Evolutionary conservation across 2,797 vertebrate genomes (phyloP).

Genomic region (Champsocephalus gunnari): DNA sequence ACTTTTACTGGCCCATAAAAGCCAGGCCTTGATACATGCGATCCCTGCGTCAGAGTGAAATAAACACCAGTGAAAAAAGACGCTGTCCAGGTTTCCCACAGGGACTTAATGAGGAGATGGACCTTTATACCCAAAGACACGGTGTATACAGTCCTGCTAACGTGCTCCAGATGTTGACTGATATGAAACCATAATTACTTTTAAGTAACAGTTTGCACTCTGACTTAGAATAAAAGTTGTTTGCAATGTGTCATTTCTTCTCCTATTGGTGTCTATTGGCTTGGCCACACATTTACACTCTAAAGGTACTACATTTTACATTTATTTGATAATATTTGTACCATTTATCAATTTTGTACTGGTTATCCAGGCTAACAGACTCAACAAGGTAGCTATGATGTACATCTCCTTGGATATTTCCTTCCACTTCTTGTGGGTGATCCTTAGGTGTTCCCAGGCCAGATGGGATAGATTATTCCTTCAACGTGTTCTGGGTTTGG

Average conservation of each 20-base stretch:
- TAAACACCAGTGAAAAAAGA: slow-evolving; percentile 29
- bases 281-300: not conserved
- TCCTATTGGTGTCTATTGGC: not conserved
- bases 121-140: slow-evolving; percentile 36
- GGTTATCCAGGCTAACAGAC: not conserved
- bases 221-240: not conserved
- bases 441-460: no score
- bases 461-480: no score
- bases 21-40: slow-evolving; percentile 8
- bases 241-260: not conserved
- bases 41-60: slow-evolving; percentile 20
- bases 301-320: no score
- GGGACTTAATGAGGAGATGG: slow-evolving; percentile 29
- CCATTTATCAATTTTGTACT: not conserved
- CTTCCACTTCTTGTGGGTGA: no score
- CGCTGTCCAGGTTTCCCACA: slow-evolving; percentile 39
- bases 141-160: slow-evolving; percentile 35
- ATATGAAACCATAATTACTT: not conserved
- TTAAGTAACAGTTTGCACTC: not conserved
- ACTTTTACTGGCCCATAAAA: slow-evolving; percentile 28
- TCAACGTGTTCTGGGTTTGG: no score
- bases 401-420: no score
- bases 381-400: not conserved
- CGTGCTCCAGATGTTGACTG: slow-evolving; percentile 58
- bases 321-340: no score